A percentile compares a stretch with the other conserved stretches of the same genome.
Conservation (phyloP, 2,113 vertebrate species). For the Pagrus major region DNA sequence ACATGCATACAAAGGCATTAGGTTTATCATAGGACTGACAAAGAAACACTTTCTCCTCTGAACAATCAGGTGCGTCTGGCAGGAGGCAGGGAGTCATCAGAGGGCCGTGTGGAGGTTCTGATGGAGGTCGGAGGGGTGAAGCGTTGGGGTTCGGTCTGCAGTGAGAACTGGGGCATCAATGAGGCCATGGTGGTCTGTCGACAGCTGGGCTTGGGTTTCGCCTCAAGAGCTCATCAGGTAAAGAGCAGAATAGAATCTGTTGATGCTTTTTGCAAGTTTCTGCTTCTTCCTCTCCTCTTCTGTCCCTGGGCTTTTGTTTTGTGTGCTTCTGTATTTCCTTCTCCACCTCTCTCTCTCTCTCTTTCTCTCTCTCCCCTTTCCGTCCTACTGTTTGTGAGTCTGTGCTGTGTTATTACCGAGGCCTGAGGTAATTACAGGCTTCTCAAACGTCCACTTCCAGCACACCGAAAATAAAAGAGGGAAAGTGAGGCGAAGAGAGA, state of each 20-base stretch:
- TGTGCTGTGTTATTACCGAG: slow-evolving; percentile 82
- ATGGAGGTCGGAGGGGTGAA: slow-evolving; percentile 84
- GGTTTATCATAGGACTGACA: neutral
- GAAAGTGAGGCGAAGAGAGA: slow-evolving; percentile 75
- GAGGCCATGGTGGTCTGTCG: slow-evolving; percentile 97
- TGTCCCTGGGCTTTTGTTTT: slow-evolving; percentile 19
- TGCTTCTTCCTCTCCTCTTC: slow-evolving; percentile 1
- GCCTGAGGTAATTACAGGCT: slow-evolving; percentile 85
- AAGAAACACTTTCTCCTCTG: neutral
- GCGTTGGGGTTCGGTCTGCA: slow-evolving; percentile 92
- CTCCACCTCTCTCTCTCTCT: slow-evolving; percentile 30
- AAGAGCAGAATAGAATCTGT: neutral
- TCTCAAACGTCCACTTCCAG: slow-evolving; percentile 81
- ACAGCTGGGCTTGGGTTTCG: slow-evolving; percentile 95
- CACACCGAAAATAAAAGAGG: slow-evolving; percentile 79
- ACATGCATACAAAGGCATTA: neutral
- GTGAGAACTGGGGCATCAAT: slow-evolving; percentile 93
- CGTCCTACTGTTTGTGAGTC: slow-evolving; percentile 72
- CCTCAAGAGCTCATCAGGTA: slow-evolving; percentile 86
- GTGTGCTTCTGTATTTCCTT: slow-evolving; percentile 15
- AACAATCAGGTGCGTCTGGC: slow-evolving; percentile 89
- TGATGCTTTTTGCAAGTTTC: neutral
- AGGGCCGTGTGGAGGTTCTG: slow-evolving; percentile 94
- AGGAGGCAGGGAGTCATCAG: slow-evolving; percentile 87
- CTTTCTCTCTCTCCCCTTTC: slow-evolving; percentile 47